phyloP scores from a whole-genome alignment of 2,888 invertebrate species.

The Trisateles emortualis region DNA sequence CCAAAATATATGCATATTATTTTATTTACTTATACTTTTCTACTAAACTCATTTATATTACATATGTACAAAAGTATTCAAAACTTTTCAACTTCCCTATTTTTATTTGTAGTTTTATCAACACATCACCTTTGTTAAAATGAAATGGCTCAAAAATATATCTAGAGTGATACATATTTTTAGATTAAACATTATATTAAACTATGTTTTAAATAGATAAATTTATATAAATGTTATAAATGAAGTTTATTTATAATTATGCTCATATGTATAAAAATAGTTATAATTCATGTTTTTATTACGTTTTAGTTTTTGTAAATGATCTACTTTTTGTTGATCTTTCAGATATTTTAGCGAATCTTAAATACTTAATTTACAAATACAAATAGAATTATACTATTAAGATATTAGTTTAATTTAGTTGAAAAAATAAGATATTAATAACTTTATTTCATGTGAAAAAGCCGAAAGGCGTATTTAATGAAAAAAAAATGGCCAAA shows the following conservation, averaged over 20 bases:
- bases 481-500: constrained; percentile 29
- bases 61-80: constrained; percentile 27
- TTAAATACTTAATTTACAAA: constrained; percentile 39
- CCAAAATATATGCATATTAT: background rate
- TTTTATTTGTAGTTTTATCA: constrained; percentile 2
- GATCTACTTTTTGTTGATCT: constrained; percentile 54
- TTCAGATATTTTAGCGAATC: constrained; percentile 57
- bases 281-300: constrained; percentile 35
- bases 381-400: constrained; percentile 23
- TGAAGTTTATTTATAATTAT: constrained; percentile 12
- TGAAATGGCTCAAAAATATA: constrained; percentile 40
- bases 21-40: background rate
- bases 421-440: constrained; percentile 10
- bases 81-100: constrained; percentile 5
- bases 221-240: constrained; percentile 15
- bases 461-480: constrained; percentile 29
- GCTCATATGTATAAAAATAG: constrained; percentile 16
- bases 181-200: constrained; percentile 2
- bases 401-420: constrained; percentile 29
- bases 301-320: constrained; percentile 31
- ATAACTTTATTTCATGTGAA: constrained; percentile 11
- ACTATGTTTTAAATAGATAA: constrained; percentile 1
- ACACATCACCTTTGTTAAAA: constrained; percentile 34
- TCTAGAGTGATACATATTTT: constrained; percentile 22
- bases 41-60: constrained; percentile 18